These are phyloP conservation scores for Gasterosteus nipponicus DNA, from an alignment of 2,113 vertebrate genomes.

Conservation along the genomic window DNA sequence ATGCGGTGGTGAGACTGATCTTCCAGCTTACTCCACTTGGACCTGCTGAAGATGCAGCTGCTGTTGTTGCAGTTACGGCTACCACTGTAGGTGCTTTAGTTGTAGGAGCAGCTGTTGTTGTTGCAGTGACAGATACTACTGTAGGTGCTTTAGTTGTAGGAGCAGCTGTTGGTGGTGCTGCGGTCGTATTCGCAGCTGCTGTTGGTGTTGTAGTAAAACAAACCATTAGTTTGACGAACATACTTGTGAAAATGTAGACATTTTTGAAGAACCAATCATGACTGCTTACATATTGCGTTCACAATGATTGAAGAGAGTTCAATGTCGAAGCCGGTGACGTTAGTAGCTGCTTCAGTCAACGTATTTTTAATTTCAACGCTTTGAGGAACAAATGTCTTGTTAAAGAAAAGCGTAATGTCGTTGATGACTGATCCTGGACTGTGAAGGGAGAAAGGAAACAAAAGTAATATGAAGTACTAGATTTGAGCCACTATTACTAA, in stretches of 20 bases:
- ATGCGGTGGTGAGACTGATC: slow-evolving; percentile 14
- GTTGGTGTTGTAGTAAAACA: not conserved
- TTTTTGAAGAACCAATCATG: not conserved
- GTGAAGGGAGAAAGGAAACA: not conserved
- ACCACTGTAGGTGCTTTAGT: too few relatives aligned
- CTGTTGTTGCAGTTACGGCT: not conserved
- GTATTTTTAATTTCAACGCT: not conserved
- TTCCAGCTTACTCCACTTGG: slow-evolving; percentile 10
- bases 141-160: too few relatives aligned
- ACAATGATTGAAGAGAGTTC: not conserved
- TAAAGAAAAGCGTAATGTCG: rapidly evolving
- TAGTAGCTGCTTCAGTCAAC: not conserved
- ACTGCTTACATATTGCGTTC: not conserved
- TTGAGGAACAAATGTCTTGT: not conserved
- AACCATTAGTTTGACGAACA: not conserved
- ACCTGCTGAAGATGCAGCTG: too few relatives aligned
- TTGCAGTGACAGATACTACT: too few relatives aligned
- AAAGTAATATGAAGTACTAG: not conserved
- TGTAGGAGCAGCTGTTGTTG: not conserved
- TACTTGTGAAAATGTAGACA: not conserved
- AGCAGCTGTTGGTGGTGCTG: not conserved
- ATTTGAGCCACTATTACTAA: not conserved
- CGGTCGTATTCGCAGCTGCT: not conserved
- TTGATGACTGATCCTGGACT: not conserved
- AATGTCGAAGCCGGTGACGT: not conserved